These are phyloP conservation scores for Amphiprion clarkii DNA, from an alignment of 2,797 vertebrate genomes.

Conservation along the genomic window DNA sequence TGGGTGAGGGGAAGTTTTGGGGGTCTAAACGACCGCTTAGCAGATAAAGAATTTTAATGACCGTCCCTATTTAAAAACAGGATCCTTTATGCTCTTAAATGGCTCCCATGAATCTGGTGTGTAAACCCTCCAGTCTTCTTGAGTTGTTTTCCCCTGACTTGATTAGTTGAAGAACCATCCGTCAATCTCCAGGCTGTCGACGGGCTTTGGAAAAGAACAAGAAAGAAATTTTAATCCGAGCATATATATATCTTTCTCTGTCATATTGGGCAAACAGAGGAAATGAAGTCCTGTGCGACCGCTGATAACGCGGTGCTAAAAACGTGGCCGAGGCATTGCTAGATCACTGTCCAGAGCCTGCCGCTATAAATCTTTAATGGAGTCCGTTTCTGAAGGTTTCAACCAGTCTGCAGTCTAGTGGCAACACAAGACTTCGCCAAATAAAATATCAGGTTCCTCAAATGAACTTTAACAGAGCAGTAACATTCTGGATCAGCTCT, in stretches of 20 bases:
- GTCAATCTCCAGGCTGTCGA: conserved; percentile 39
- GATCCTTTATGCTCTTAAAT: conserved; percentile 70
- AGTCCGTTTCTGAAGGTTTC: conserved; percentile 66
- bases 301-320: conserved; percentile 56
- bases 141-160: conserved; percentile 19
- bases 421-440: conserved; percentile 70
- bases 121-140: conserved; percentile 46
- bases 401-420: conserved; percentile 66
- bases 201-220: conserved; percentile 12
- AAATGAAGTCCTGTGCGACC: conserved; percentile 26
- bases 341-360: conserved; percentile 54
- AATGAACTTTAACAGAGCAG: conserved; percentile 81
- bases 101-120: conserved; percentile 65
- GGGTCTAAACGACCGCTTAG: conserved; percentile 75
- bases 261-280: conserved; percentile 12
- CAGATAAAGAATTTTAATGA: conserved; percentile 84
- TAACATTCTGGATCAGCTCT: conserved; percentile 77
- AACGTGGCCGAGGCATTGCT: conserved; percentile 7
- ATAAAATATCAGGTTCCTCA: conserved; percentile 82
- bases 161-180: conserved; percentile 43
- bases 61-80: conserved; percentile 68
- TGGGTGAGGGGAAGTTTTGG: conserved; percentile 50
- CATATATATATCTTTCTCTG: conserved; percentile 2
- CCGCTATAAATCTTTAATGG: conserved; percentile 66
- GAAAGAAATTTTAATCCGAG: not conserved